Evolutionary conservation across 1,140 invertebrate species (phyloP), one percentile per base, ranked within the genome.

Genomic region (Apis florea): DNA sequence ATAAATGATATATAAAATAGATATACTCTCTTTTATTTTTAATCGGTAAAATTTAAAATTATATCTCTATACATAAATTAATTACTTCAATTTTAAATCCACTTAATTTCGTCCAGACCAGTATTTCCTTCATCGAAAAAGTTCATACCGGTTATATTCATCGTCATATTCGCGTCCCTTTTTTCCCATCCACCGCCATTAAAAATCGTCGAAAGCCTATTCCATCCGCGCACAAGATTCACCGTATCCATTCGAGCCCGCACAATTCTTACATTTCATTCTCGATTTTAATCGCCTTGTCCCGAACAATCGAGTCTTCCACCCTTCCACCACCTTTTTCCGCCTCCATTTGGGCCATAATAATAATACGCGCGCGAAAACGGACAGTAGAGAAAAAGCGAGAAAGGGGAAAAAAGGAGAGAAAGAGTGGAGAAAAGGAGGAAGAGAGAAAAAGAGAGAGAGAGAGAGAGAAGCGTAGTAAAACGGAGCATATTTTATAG

Each of bases 401-500:
- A 26, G 24, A 21, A n/a, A 53, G 19, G 19, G 3, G 19, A n/a
- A 12, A 71, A 56, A 59, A 31, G 49, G 21, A 54, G 71, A 56
- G 17, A 11, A 49, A 17, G 24, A 53, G 54, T 17, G 58, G 58
- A 24, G 49, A 24, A 13, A 19, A 31, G 11, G 47, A 51, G n/a
- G n/a, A 17, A n/a, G 21, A 11, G 12, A 13, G 24, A 47, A 17
- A 66, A 1, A 17, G 67, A 31, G 10, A 26, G 26, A 17, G 58
- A 77, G 63, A 83, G n/a, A n/a, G n/a, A n/a, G n/a, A n/a, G n/a
- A 40, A 40, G 49, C 77, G 74, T 85, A n/a, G 84, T 58, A 83
- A 86, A 86, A 67, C 40, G 70, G 13, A 59, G 54, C 61, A 87
- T 81, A 84, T 86, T 87, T 84, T 75, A 75, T 64, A 77, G 49